Base-by-base conservation (phyloP, 2,888 invertebrate species). In the Calephelis perditalis region DNA sequence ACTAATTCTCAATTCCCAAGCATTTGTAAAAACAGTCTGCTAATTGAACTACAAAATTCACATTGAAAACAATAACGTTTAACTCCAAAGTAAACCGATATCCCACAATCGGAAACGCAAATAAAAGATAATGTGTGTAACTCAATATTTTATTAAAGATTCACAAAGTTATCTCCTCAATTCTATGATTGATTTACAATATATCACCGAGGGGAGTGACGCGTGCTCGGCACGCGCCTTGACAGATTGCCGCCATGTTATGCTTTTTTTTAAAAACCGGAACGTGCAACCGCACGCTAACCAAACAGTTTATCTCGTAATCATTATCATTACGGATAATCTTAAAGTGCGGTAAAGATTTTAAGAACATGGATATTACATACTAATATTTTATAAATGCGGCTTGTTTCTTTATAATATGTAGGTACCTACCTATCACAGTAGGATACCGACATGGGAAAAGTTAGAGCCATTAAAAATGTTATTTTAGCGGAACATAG, bases 51-150 rank as follows among this genome's bases (percentile, higher is more conserved):
- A 10, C 57, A 44, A 45, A 62, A 71, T 74, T 76, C 78, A 74
- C 79, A 78, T 71, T 70, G 70, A 74, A 72, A 77, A 81, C 77
- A 79, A 82, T 79, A 84, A 83, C 81, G 81, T 74, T 73, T 71
- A 62, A 73, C 72, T 69, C 69, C 67, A 63, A 64, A 66, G 86
- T 82, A 86, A 89, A 83, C 64, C 67, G 83, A 88, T 84, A 85
- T 72, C 71, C 62, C 78, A 77, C 85, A 85, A 88, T 88, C 86
- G 75, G 82, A 83, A 86, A 86, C 66, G 84, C 78, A 88, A 89
- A 89, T 86, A 89, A 77, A 80, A 81, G 83, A 85, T 82, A 82
- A 77, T 75, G 75, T 70, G 68, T 81, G 88, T 85, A 87, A 89
- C 77, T 78, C 74, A 79, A 89, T 88, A 84, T 78, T 81, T 81